These are phyloP conservation scores for Tachyglossus aculeatus DNA, from an alignment of 2,797 vertebrate species.

Conservation along the genomic window DNA sequence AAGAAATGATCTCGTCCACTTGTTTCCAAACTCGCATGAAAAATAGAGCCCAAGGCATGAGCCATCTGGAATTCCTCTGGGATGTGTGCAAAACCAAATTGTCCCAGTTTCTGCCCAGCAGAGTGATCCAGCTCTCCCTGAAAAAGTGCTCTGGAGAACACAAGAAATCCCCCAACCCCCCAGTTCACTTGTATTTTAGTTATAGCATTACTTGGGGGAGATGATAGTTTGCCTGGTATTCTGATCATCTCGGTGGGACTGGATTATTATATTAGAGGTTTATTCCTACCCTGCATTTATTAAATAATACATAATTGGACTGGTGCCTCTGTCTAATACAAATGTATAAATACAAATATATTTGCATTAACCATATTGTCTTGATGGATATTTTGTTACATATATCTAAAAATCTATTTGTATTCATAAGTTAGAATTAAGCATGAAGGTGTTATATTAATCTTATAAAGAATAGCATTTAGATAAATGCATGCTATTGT, in stretches of 20 bases:
- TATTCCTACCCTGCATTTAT: no score
- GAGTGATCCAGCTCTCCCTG: neutral
- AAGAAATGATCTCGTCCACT: neutral
- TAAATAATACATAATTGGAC: no score
- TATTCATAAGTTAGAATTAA: no score
- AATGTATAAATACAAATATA: no score
- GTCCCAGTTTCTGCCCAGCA: neutral
- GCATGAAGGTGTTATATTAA: no score
- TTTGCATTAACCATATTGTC: no score
- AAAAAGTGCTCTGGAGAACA: conserved; percentile 9
- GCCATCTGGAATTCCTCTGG: neutral
- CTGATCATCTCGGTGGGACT: conserved; percentile 3
- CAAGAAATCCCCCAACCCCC: neutral
- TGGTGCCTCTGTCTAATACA: no score
- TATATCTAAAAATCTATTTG: no score
- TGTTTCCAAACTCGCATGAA: neutral
- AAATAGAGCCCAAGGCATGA: neutral
- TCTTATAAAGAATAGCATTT: no score
- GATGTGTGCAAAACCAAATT: neutral
- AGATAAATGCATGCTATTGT: no score
- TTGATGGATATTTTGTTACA: no score
- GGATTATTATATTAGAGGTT: neutral
- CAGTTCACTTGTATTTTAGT: no score
- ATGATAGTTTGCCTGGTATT: neutral
- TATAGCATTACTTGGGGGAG: neutral